Conservation (phyloP, 2,888 invertebrate genomes). For the Invenusta paracnida region DNA sequence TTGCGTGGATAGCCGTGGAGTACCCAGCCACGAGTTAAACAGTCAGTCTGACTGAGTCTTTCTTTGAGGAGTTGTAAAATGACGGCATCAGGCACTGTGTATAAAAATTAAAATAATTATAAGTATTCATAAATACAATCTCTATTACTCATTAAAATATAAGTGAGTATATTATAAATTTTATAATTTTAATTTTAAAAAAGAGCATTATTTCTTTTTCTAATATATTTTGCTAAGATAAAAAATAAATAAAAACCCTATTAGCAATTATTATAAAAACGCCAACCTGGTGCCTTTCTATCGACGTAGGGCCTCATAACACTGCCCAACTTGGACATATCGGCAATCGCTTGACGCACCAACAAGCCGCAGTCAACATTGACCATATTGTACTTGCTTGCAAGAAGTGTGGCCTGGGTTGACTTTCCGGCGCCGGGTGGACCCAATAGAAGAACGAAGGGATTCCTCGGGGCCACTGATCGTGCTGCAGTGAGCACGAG, state of each 20-base stretch:
- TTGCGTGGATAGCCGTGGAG: conserved; percentile 58
- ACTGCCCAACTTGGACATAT: conserved; percentile 55
- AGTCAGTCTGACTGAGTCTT: conserved; percentile 57
- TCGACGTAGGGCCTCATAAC: conserved; percentile 57
- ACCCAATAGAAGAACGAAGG: conserved; percentile 58
- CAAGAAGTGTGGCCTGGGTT: conserved; percentile 57
- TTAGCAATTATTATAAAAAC: no score
- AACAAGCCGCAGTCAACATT: conserved; percentile 57
- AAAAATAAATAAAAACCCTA: no score
- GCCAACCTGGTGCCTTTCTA: conserved; percentile 55
- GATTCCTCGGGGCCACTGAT: conserved; percentile 59
- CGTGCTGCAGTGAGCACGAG: conserved; percentile 53
- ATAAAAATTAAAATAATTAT: neutral
- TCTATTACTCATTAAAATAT: no score
- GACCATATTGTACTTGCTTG: conserved; percentile 60
- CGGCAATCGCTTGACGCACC: conserved; percentile 58
- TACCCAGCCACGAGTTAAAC: conserved; percentile 60
- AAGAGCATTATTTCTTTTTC: no score
- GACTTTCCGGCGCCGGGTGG: conserved; percentile 59
- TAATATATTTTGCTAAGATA: no score
- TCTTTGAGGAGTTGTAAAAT: conserved; percentile 56
- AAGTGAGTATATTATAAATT: no score
- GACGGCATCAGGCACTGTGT: conserved; percentile 56
- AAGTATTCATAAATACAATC: no score
- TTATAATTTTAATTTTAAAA: no score